Evolutionary conservation across 2,888 invertebrate species (phyloP).

Genomic region (Catotricha subobsoleta): DNA sequence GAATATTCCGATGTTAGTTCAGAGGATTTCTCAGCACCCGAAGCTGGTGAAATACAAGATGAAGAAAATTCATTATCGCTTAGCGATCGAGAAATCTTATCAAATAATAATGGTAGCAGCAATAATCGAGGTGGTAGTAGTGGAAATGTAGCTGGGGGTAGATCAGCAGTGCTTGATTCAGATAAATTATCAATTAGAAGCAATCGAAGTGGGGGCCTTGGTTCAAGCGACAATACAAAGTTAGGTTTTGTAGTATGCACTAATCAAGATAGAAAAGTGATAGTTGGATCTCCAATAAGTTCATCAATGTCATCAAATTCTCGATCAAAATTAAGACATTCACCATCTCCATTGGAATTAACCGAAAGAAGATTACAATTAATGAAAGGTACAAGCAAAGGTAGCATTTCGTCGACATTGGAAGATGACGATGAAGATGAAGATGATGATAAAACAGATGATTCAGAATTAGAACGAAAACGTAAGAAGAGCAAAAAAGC

Average conservation of each 20-base stretch:
- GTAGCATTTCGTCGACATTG: slow-evolving; percentile 13
- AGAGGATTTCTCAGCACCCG: slow-evolving; percentile 74
- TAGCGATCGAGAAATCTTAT: not conserved
- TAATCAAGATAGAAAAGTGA: slow-evolving; percentile 17
- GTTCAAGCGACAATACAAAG: too few relatives aligned
- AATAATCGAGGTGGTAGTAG: not conserved
- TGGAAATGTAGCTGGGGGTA: not conserved
- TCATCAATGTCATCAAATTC: slow-evolving; percentile 14
- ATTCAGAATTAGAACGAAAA: slow-evolving; percentile 33
- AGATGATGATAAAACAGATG: slow-evolving; percentile 35
- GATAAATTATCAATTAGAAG: not conserved
- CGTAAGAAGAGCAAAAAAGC: slow-evolving; percentile 60
- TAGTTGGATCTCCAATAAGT: slow-evolving; percentile 20
- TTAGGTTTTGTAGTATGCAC: not conserved
- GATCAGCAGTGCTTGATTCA: too few relatives aligned
- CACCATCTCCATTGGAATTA: not conserved
- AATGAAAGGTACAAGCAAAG: slow-evolving; percentile 5
- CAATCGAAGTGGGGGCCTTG: too few relatives aligned
- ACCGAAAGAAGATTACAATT: slow-evolving; percentile 12
- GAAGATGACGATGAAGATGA: slow-evolving; percentile 23
- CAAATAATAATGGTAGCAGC: not conserved
- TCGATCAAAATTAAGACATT: slow-evolving; percentile 2
- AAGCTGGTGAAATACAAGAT: slow-evolving; percentile 77
- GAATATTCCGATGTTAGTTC: slow-evolving; percentile 89
- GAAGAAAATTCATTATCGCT: slow-evolving; percentile 27